phyloP scores from a whole-genome alignment of 1,140 invertebrate species.

The Cotesia vestalis region DNA sequence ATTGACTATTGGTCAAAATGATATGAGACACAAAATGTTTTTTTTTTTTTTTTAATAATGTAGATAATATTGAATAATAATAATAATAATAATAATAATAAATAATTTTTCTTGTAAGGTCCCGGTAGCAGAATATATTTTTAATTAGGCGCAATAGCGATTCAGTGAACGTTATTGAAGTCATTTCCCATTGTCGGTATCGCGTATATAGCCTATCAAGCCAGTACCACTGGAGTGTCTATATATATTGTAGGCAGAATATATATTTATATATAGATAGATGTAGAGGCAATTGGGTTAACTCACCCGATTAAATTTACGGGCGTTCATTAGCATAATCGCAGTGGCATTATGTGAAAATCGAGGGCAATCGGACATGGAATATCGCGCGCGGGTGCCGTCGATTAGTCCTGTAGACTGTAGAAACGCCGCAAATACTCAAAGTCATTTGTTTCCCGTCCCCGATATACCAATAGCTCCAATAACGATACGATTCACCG shows the following conservation, averaged over 20 bases:
- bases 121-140: not conserved
- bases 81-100: not conserved
- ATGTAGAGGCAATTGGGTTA: constrained; percentile 8
- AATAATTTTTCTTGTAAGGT: not conserved
- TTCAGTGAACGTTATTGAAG: constrained; percentile 10
- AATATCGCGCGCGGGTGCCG: constrained; percentile 1
- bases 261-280: not conserved
- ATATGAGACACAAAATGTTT: too few relatives aligned
- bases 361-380: constrained; percentile 23
- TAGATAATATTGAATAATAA: too few relatives aligned
- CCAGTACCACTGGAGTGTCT: not conserved
- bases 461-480: not conserved
- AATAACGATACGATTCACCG: not conserved
- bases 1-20: too few relatives aligned
- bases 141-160: constrained; percentile 14
- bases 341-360: constrained; percentile 21
- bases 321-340: constrained; percentile 23
- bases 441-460: constrained; percentile 2
- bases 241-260: not conserved
- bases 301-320: constrained; percentile 25
- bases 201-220: not conserved
- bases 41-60: too few relatives aligned
- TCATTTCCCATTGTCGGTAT: constrained; percentile 15
- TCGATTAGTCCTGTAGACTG: constrained; percentile 11
- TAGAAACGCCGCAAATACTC: not conserved